Conservation (phyloP, 2,888 invertebrate species). For the Microplitis deprimator region DNA sequence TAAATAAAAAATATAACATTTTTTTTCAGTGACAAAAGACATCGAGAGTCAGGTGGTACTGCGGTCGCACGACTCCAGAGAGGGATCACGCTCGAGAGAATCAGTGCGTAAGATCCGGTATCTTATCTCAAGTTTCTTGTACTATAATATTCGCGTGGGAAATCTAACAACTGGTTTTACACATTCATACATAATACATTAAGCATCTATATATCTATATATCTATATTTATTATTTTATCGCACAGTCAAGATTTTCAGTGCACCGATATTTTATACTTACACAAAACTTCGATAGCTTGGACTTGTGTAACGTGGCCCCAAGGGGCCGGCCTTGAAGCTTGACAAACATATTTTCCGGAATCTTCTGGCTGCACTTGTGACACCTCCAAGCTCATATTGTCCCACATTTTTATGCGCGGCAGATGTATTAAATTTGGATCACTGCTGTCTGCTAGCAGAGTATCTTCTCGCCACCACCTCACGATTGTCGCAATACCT, state of each 20-base stretch:
- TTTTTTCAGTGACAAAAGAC: conserved; percentile 11
- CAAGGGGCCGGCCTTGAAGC: conserved; percentile 78
- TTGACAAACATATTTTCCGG: conserved; percentile 81
- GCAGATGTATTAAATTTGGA: conserved; percentile 72
- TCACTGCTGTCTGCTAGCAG: conserved; percentile 78
- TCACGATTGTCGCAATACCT: conserved; percentile 59
- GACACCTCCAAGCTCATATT: conserved; percentile 82
- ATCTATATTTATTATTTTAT: background rate
- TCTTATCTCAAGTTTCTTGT: conserved; percentile 23
- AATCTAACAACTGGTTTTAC: conserved; percentile 13
- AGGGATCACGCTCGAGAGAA: conserved; percentile 7
- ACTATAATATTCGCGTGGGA: conserved; percentile 24
- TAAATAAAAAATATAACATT: no score
- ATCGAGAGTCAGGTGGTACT: background rate
- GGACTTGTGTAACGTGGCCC: conserved; percentile 80
- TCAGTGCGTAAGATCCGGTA: conserved; percentile 27
- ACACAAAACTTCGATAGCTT: conserved; percentile 86
- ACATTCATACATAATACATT: conserved; percentile 5
- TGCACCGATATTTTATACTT: conserved; percentile 66
- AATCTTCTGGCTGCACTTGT: conserved; percentile 74
- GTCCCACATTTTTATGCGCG: conserved; percentile 76
- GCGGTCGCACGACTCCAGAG: conserved; percentile 11
- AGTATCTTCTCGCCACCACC: conserved; percentile 64
- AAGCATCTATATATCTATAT: background rate
- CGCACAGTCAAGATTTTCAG: background rate